Conservation (phyloP, 2,888 invertebrate genomes). For the Scaeva pyrastri region DNA sequence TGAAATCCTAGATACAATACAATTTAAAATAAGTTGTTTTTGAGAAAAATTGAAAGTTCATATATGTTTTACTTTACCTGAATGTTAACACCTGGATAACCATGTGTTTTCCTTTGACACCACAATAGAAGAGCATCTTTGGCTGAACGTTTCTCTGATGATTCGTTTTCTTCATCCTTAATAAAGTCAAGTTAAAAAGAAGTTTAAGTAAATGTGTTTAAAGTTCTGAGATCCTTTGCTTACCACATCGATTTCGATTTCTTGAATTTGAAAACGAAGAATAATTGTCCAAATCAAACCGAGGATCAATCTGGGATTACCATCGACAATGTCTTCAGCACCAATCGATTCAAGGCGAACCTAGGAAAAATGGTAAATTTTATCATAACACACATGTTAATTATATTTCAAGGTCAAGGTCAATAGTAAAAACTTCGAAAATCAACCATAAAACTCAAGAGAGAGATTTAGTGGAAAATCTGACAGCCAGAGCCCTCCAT, state of each 20-base stretch:
- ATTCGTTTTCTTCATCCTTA: constrained; percentile 97
- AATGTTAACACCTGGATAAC: constrained; percentile 95
- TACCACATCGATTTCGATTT: constrained; percentile 98
- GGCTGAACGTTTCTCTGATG: constrained; percentile 98
- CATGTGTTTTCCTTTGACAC: constrained; percentile 99
- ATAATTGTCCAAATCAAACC: constrained; percentile 99
- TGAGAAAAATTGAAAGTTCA: background rate
- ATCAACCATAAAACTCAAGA: too few species aligned
- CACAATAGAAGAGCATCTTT: constrained; percentile 99
- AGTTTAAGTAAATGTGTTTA: background rate
- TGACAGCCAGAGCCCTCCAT: too few species aligned
- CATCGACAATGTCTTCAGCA: constrained; percentile 99
- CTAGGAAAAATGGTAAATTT: constrained; percentile 84
- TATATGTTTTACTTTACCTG: constrained; percentile 82
- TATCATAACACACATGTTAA: background rate
- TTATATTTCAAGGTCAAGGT: background rate
- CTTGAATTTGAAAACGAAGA: constrained; percentile 99
- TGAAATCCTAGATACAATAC: constrained; percentile 87
- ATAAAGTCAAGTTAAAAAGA: background rate
- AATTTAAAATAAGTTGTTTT: background rate
- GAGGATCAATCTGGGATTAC: constrained; percentile 97
- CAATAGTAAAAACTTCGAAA: background rate
- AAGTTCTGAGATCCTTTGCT: constrained; percentile 81
- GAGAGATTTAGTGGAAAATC: too few species aligned
- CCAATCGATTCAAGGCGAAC: constrained; percentile 99